A percentile compares a stretch with the other conserved stretches of the same genome.
Conservation (phyloP, 2,888 invertebrate genomes). For the Catocala fraxini region DNA sequence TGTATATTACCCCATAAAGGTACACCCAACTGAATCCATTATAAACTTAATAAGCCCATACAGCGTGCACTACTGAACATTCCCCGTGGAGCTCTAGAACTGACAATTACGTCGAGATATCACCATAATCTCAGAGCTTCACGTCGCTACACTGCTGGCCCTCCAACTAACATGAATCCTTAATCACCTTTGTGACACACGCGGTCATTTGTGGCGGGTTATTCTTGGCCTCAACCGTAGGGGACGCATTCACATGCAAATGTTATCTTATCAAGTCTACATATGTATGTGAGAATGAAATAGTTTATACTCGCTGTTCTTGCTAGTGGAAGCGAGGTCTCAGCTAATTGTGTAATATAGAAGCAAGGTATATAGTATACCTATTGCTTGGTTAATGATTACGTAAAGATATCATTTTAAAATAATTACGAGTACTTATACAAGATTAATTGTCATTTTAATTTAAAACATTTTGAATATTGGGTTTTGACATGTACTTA, state of each 20-base stretch:
- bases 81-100: slow-evolving; percentile 2
- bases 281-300: neutral
- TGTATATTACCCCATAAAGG: slow-evolving; percentile 6
- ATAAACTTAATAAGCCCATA: slow-evolving; percentile 14
- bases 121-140: slow-evolving; percentile 10
- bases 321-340: too few species aligned
- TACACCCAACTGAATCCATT: slow-evolving; percentile 4
- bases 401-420: too few species aligned
- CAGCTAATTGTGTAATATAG: too few species aligned
- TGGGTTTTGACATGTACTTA: too few species aligned
- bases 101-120: slow-evolving; percentile 16
- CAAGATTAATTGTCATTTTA: too few species aligned
- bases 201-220: slow-evolving; percentile 6
- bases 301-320: neutral
- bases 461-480: too few species aligned
- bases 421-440: too few species aligned
- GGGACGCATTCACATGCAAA: slow-evolving; percentile 7
- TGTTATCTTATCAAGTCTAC: neutral
- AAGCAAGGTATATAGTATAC: too few species aligned
- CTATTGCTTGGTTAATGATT: too few species aligned
- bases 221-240: slow-evolving; percentile 1
- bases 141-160: neutral
- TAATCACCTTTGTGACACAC: slow-evolving; percentile 14
- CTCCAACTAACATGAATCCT: slow-evolving; percentile 6
- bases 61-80: slow-evolving; percentile 2